Evolutionary conservation across 2,797 vertebrate genomes (phyloP).

Genomic region (Bovichtus diacanthus): DNA sequence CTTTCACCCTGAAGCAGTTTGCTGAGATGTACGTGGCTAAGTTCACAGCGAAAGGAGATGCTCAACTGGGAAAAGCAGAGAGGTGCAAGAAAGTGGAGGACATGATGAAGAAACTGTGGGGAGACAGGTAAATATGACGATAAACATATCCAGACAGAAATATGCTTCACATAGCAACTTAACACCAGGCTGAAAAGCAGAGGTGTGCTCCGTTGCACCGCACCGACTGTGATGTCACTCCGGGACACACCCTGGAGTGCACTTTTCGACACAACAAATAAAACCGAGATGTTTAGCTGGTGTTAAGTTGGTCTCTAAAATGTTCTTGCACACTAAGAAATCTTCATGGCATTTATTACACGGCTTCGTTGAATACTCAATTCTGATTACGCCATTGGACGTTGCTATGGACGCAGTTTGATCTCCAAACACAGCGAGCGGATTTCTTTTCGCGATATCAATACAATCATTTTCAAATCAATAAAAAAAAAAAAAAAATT

Average conservation of each 20-base stretch:
- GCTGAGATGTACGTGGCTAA: constrained; percentile 97
- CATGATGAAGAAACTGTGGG: constrained; percentile 99
- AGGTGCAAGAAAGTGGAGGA: constrained; percentile 96
- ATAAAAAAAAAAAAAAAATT: too few relatives aligned
- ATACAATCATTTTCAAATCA: too few relatives aligned
- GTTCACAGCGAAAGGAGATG: constrained; percentile 91
- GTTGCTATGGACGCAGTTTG: too few relatives aligned
- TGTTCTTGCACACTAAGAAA: background rate
- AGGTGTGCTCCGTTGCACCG: background rate
- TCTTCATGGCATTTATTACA: background rate
- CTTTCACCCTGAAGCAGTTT: constrained; percentile 97
- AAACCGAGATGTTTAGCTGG: background rate
- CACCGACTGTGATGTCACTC: background rate
- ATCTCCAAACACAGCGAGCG: too few relatives aligned
- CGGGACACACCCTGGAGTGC: background rate
- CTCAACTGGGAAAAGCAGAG: constrained; percentile 85
- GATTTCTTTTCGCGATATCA: too few relatives aligned
- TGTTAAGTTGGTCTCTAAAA: background rate
- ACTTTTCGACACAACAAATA: background rate
- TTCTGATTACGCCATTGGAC: too few relatives aligned
- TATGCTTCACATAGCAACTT: background rate
- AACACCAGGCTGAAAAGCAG: background rate
- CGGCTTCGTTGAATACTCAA: too few relatives aligned
- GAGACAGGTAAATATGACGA: constrained; percentile 87
- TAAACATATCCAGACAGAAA: background rate